A percentile compares a stretch with the other conserved stretches of the same genome.
Conservation (phyloP, 2,113 vertebrate genomes). For the Pseudois nayaur region DNA sequence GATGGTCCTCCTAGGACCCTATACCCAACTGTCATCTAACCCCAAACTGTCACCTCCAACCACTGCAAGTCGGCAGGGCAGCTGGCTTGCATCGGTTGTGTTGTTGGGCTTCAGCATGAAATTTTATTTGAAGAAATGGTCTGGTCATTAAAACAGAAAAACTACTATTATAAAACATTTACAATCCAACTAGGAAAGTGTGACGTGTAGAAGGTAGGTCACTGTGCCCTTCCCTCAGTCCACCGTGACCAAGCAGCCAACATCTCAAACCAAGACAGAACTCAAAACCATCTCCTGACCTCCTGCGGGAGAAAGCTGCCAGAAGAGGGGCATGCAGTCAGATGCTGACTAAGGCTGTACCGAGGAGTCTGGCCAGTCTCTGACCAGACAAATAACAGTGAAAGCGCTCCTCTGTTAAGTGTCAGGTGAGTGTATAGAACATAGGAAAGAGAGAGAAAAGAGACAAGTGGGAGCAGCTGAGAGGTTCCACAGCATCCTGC, state of each 20-base stretch:
- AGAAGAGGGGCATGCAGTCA: rapidly evolving
- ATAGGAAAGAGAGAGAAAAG: neutral
- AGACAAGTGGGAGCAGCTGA: neutral
- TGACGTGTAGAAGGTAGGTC: neutral
- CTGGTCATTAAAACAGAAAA: neutral
- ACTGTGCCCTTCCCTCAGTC: neutral
- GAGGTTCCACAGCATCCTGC: too few species aligned
- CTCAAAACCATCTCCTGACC: neutral
- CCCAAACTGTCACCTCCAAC: neutral
- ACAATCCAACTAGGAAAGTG: neutral
- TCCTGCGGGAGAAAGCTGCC: neutral
- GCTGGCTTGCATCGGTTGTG: neutral
- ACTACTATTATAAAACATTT: neutral
- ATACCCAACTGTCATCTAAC: neutral
- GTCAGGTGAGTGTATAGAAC: neutral
- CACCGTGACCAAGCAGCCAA: neutral
- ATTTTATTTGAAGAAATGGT: neutral
- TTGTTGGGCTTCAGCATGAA: neutral
- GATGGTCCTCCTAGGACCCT: neutral
- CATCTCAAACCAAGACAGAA: neutral
- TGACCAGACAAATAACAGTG: neutral
- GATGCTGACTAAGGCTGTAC: neutral
- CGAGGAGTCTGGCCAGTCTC: neutral
- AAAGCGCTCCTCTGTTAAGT: neutral
- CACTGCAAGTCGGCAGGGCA: rapidly evolving